A percentile compares a stretch with the other conserved stretches of the same genome.
Conservation (phyloP, 2,888 invertebrate species). For the Scaptomyza polygonia region DNA sequence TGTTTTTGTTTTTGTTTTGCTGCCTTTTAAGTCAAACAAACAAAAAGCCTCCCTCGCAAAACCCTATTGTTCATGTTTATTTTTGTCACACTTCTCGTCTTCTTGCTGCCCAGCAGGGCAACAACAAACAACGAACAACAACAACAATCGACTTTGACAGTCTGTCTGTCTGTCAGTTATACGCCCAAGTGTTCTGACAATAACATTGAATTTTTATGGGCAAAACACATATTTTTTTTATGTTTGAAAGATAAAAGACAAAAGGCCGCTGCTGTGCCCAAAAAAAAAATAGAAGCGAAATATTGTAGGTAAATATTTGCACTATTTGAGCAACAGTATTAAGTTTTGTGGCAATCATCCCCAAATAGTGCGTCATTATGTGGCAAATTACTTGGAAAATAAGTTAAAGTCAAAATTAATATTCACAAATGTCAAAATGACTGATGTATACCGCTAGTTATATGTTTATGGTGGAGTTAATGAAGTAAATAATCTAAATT, state of each 20-base stretch:
- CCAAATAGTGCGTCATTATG: constrained; percentile 26
- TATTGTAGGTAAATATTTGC: constrained; percentile 50
- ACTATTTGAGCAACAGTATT: constrained; percentile 25
- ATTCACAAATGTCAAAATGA: too few species aligned
- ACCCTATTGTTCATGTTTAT: constrained; percentile 39
- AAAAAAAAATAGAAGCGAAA: constrained; percentile 5
- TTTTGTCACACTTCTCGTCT: constrained; percentile 49
- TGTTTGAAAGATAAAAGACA: constrained; percentile 40
- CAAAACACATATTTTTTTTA: constrained; percentile 46
- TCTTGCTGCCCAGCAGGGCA: constrained; percentile 16
- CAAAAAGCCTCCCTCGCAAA: constrained; percentile 14
- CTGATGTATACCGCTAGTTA: too few species aligned
- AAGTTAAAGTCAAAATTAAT: constrained; percentile 6
- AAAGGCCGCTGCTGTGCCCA: neutral
- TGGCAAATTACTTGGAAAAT: constrained; percentile 42
- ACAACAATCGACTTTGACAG: constrained; percentile 6
- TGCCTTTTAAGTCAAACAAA: constrained; percentile 17
- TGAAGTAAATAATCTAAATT: too few species aligned
- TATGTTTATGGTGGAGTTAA: too few species aligned
- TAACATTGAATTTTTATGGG: constrained; percentile 71
- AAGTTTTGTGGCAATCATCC: constrained; percentile 27
- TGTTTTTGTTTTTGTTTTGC: constrained; percentile 2
- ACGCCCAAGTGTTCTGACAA: constrained; percentile 51
- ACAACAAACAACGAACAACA: constrained; percentile 8
- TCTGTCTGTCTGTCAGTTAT: constrained; percentile 16